Conservation (phyloP, 2,888 invertebrate genomes). For the Actias luna region DNA sequence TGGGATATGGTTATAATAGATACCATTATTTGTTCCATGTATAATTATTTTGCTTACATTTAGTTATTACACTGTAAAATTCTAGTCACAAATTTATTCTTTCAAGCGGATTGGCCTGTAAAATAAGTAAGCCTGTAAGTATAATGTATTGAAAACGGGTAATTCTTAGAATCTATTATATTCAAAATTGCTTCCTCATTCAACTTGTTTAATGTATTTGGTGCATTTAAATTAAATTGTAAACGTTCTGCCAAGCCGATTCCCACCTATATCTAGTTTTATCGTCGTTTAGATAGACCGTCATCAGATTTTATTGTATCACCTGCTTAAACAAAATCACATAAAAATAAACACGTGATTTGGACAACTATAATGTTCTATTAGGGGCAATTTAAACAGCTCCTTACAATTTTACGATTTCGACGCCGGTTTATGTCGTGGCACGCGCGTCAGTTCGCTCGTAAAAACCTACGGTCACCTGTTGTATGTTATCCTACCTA, state of each 20-base stretch:
- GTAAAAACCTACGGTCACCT: slow-evolving; percentile 78
- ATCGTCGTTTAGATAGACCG: slow-evolving; percentile 38
- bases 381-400: slow-evolving; percentile 66
- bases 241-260: slow-evolving; percentile 35
- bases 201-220: not conserved
- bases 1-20: too few relatives aligned
- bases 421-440: slow-evolving; percentile 59
- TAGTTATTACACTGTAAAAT: too few relatives aligned
- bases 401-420: slow-evolving; percentile 70
- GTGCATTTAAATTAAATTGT: not conserved
- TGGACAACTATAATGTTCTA: slow-evolving; percentile 66
- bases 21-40: too few relatives aligned
- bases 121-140: too few relatives aligned
- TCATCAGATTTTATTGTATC: slow-evolving; percentile 51
- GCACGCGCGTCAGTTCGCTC: slow-evolving; percentile 63
- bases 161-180: not conserved
- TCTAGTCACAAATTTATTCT: too few relatives aligned
- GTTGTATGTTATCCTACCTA: slow-evolving; percentile 62
- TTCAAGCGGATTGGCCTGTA: too few relatives aligned
- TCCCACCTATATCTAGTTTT: slow-evolving; percentile 41
- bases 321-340: slow-evolving; percentile 57
- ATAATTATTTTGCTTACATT: too few relatives aligned
- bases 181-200: not conserved
- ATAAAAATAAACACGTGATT: slow-evolving; percentile 69
- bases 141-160: too few relatives aligned